Base-by-base conservation (phyloP, 2,888 invertebrate genomes). In the Neria commutata region DNA sequence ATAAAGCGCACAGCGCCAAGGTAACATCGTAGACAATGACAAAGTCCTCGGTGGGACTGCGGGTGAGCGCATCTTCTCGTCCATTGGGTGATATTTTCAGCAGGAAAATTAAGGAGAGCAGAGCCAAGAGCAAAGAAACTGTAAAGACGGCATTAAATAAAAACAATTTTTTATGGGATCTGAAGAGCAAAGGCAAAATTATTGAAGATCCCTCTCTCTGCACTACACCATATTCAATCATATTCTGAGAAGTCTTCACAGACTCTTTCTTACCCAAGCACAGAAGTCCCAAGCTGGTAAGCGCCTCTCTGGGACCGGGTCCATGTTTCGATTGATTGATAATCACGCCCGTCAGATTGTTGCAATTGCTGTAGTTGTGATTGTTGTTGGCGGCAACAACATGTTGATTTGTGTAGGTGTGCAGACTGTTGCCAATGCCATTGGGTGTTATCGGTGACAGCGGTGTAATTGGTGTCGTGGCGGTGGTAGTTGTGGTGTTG, bases 21-120 rank as follows among this genome's bases (percentile, higher is more conserved):
- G 94, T 94, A 77, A 95, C 95, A 85, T 95, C 95, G 81, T 93
- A 92, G 65, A 95, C 92, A 71, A 92, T 90, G 61, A 91, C 89
- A 78, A 92, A 93, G 79, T 94, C 94, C 77, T 92, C 92, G 24
- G 86, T 66, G 84, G 87, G 75, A 87, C 86, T 68, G 75, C 80
- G 76, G 50, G 77, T 76, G 50, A 79, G 60, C 29, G 78, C 77
- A 52, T 81, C 76, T 57, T 82, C 76, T 81, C 85, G 73, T 81
- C 86, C 77, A 80, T 83, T 81, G 77, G 86, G 83, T 11, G 93
- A 91, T 76, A 94, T 92, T 85, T 92, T 91, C 74, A 94, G 83
- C 65, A 94, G 85, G 76, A 95, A 93, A 76, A 94, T 88, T 65
- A 95, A 83, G 51, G 94, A 93, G 58, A 95, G 84, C 69, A 93